Conservation (phyloP, 2,888 invertebrate species). For the Cremastinae sp. region DNA sequence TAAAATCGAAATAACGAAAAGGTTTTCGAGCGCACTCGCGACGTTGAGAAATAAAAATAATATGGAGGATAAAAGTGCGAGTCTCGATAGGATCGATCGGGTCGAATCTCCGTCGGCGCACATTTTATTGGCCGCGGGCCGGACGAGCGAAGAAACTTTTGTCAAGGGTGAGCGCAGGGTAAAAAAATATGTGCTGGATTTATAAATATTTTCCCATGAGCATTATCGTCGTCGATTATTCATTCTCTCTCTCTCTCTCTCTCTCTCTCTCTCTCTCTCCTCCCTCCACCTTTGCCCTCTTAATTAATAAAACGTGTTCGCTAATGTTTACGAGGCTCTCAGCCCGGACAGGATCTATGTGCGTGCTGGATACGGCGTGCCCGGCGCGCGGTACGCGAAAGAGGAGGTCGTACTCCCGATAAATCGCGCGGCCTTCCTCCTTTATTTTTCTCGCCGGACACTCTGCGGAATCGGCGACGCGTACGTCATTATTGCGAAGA, state of each 20-base stretch:
- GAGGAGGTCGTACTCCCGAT: conserved; percentile 62
- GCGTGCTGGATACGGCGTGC: conserved; percentile 38
- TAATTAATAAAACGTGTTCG: conserved; percentile 62
- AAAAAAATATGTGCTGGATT: too few relatives aligned
- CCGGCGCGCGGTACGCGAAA: conserved; percentile 59
- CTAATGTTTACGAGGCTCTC: conserved; percentile 57
- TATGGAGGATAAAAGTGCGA: too few relatives aligned
- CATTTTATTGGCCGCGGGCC: too few relatives aligned
- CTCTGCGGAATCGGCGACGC: conserved; percentile 7
- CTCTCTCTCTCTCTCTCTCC: conserved; percentile 23
- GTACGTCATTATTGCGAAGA: conserved; percentile 26
- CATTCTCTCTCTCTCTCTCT: conserved; percentile 24
- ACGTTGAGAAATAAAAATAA: too few relatives aligned
- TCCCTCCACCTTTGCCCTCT: conserved; percentile 21
- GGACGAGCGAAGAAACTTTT: too few relatives aligned
- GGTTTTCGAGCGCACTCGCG: neutral
- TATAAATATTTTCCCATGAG: neutral
- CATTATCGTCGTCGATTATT: neutral
- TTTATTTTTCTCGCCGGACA: conserved; percentile 11
- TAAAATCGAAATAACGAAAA: neutral
- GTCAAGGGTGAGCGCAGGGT: neutral
- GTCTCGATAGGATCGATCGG: too few relatives aligned
- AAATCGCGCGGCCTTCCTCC: conserved; percentile 52
- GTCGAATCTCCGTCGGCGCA: too few relatives aligned
- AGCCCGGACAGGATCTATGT: conserved; percentile 35